These are phyloP conservation scores for Erithacus rubecula DNA, from an alignment of 2,797 vertebrate species.

Conservation along the genomic window DNA sequence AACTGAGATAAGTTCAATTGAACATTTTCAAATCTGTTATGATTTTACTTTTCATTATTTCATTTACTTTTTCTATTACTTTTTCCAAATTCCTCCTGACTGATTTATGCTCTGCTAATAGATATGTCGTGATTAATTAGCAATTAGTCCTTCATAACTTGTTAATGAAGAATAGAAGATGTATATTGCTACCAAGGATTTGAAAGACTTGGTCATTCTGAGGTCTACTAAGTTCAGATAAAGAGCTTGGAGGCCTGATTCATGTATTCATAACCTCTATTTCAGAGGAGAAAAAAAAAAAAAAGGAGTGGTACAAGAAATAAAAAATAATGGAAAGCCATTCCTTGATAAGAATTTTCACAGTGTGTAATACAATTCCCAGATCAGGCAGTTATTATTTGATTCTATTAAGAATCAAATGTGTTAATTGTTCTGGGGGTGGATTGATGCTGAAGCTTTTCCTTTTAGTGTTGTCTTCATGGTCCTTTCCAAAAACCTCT, in stretches of 20 bases:
- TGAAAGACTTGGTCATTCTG: neutral
- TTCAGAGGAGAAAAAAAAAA: neutral
- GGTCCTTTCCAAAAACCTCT: neutral
- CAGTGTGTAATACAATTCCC: neutral
- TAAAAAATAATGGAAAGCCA: neutral
- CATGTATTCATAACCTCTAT: neutral
- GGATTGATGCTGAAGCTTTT: neutral
- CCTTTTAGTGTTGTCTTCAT: neutral
- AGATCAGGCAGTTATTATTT: neutral
- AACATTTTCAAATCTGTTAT: neutral
- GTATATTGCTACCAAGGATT: neutral
- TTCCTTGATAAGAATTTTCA: neutral
- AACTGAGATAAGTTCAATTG: neutral
- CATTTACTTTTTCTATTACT: neutral
- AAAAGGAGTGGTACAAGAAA: neutral
- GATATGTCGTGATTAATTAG: neutral
- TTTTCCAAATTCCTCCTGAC: neutral
- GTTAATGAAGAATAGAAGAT: neutral
- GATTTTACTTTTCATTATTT: neutral
- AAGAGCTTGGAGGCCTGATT: neutral
- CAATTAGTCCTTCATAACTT: neutral
- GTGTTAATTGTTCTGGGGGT: neutral
- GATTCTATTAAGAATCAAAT: neutral
- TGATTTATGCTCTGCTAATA: neutral
- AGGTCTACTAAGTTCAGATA: neutral